These are phyloP conservation scores for Corythornis madagascariensis DNA, from an alignment of 2,113 vertebrate genomes.

Conservation along the genomic window DNA sequence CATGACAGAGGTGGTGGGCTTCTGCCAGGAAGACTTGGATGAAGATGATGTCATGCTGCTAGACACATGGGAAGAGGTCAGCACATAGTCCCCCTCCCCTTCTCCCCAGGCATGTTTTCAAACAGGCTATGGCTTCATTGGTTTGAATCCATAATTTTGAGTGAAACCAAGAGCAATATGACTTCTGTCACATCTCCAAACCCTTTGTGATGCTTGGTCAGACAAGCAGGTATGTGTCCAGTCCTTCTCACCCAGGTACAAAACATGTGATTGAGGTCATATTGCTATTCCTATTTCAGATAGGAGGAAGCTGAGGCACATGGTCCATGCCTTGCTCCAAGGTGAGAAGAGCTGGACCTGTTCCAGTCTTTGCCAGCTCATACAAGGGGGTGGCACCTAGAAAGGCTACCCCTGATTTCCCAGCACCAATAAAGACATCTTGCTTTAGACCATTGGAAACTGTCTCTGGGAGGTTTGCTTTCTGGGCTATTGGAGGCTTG, in stretches of 20 bases:
- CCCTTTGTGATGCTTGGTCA: neutral
- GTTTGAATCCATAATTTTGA: neutral
- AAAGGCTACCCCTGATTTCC: neutral
- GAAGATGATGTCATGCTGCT: conserved; percentile 92
- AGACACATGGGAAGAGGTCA: conserved; percentile 94
- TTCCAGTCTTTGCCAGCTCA: neutral
- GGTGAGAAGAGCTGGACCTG: neutral
- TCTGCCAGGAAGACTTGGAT: conserved; percentile 87
- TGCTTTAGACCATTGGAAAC: neutral
- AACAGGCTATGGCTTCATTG: neutral
- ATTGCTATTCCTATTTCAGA: neutral
- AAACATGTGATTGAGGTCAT: neutral
- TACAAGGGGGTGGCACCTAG: neutral
- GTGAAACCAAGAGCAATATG: neutral
- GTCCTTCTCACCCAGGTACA: neutral
- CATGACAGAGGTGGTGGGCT: conserved; percentile 85
- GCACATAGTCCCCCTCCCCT: neutral
- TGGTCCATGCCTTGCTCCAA: neutral
- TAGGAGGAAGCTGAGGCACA: neutral
- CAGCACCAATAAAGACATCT: neutral
- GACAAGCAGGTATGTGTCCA: neutral
- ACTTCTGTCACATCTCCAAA: neutral
- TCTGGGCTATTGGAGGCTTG: neutral
- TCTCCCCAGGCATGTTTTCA: neutral
- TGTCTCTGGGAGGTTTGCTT: neutral